Evolutionary conservation across 2,797 vertebrate species (phyloP).

Genomic region (Eospalax fontanierii): DNA sequence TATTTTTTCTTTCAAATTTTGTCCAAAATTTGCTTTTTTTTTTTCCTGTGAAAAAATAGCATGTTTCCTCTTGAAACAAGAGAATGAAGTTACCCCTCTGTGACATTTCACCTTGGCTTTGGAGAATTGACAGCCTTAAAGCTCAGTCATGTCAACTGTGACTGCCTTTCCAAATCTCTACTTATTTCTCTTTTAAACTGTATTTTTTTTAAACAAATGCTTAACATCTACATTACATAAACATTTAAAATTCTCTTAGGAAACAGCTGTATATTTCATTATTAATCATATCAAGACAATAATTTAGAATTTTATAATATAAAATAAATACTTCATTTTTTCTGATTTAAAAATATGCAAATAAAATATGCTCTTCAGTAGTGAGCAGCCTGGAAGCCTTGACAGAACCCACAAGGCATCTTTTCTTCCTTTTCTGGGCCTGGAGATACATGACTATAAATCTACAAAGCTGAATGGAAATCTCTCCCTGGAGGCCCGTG

Average conservation of each 20-base stretch:
- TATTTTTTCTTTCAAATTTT: constrained; percentile 47
- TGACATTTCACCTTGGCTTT: constrained; percentile 1
- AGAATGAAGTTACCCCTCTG: neutral
- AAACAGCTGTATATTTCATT: neutral
- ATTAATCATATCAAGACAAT: constrained; percentile 47
- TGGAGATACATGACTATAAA: constrained; percentile 32
- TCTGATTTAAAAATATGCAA: constrained; percentile 34
- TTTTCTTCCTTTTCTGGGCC: neutral
- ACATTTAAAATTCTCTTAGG: constrained; percentile 31
- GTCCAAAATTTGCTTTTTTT: neutral
- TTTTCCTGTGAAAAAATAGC: neutral
- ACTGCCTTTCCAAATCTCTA: neutral
- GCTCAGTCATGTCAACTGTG: neutral
- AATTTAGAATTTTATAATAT: neutral
- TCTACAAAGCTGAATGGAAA: constrained; percentile 42
- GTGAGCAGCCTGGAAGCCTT: neutral
- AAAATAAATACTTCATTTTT: constrained; percentile 28
- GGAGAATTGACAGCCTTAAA: neutral
- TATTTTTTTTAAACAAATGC: neutral
- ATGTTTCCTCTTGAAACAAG: neutral
- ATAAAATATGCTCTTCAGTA: neutral
- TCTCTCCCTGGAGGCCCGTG: neutral
- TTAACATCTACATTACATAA: constrained; percentile 38
- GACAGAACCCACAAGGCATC: neutral
- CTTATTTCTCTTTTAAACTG: constrained; percentile 3